A percentile compares a stretch with the other conserved stretches of the same genome.
These are phyloP conservation scores for Dryobotodes eremita DNA, from an alignment of 2,888 invertebrate species.

Conservation along the genomic window DNA sequence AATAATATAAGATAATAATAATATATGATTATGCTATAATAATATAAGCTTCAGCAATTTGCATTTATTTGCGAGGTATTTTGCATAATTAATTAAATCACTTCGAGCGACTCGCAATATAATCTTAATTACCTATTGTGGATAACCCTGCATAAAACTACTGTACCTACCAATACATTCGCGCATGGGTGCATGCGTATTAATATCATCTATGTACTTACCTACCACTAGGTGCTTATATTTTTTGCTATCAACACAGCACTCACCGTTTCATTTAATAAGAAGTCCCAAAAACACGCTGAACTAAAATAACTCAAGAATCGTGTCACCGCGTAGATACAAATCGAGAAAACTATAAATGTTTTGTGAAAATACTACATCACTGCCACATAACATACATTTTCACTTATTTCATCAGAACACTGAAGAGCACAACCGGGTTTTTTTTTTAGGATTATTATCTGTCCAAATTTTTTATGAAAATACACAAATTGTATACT, in stretches of 20 bases:
- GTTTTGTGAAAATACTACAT: constrained; percentile 39
- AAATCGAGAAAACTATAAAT: constrained; percentile 26
- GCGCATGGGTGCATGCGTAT: constrained; percentile 19
- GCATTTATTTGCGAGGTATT: too few species aligned
- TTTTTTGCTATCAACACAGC: constrained; percentile 10
- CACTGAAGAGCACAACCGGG: constrained; percentile 3
- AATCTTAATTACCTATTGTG: neutral
- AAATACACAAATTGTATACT: constrained; percentile 31
- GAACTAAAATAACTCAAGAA: constrained; percentile 62
- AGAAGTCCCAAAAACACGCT: constrained; percentile 35
- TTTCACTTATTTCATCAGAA: constrained; percentile 10
- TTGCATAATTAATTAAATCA: constrained; percentile 2
- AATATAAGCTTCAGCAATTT: neutral
- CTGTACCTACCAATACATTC: constrained; percentile 1
- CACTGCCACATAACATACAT: constrained; percentile 19
- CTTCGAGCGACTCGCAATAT: neutral
- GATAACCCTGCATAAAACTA: constrained; percentile 25
- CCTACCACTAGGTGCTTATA: neutral
- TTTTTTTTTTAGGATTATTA: too few species aligned
- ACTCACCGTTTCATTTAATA: constrained; percentile 70
- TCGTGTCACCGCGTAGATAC: constrained; percentile 51
- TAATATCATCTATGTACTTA: constrained; percentile 12
- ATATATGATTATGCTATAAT: too few species aligned
- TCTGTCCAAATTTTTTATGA: too few species aligned
- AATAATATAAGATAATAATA: too few species aligned